A percentile compares a stretch with the other conserved stretches of the same genome.
Conservation (phyloP, 1,140 invertebrate species). For the Samia ricini region DNA sequence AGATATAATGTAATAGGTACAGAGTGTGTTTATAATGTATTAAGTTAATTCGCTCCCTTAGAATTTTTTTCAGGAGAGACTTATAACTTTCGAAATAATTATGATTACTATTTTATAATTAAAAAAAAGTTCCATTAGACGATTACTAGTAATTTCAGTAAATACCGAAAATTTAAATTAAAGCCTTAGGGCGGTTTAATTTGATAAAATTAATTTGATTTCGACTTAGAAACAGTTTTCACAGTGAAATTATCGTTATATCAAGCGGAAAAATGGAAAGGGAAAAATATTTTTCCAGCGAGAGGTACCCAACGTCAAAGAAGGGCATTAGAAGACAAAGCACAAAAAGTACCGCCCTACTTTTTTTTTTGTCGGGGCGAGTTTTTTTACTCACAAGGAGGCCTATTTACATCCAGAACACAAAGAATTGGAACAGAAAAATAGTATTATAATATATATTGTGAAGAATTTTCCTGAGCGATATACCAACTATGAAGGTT, state of each 20-base stretch:
- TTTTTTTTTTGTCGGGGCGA: not conserved
- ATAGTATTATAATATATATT: not conserved
- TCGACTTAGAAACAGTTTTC: not conserved
- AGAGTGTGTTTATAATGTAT: no score
- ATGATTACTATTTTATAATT: no score
- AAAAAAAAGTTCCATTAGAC: no score
- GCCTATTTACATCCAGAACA: not conserved
- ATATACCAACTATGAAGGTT: no score
- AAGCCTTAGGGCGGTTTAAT: not conserved
- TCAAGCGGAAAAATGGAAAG: not conserved
- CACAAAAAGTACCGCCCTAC: not conserved
- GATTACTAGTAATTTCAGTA: not conserved
- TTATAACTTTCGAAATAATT: no score
- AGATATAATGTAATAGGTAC: no score
- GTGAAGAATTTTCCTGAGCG: no score
- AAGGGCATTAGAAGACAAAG: not conserved
- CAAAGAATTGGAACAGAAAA: not conserved
- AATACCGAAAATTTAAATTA: no score
- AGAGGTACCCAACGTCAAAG: not conserved
- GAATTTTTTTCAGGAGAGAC: no score
- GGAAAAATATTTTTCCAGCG: not conserved
- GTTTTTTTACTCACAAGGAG: not conserved
- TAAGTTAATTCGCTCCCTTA: no score
- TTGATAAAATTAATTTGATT: not conserved
- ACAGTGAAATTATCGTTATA: not conserved